Base-by-base conservation (phyloP, 2,888 invertebrate species). In the Papilio demoleus region DNA sequence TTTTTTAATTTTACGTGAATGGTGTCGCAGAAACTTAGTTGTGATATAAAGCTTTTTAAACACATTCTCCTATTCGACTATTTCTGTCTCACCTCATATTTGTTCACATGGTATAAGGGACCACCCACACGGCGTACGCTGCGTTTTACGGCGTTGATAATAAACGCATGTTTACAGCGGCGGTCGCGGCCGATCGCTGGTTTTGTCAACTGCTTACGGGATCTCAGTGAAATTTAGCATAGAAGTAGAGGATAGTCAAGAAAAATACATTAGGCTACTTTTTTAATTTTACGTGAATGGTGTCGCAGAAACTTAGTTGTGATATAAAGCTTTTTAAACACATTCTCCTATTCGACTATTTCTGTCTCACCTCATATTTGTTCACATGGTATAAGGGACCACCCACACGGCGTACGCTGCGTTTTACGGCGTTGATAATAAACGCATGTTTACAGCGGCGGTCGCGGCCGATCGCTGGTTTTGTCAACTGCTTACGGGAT, bases 111-210 rank as follows among this genome's bases (percentile, higher is more conserved):
- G 61, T 75, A 69, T 83, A 81, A 84, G 75, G 80, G 90, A 88
- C 91, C 91, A 91, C 91, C 90, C 91, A 89, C 86, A 87, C n/a
- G n/a, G n/a, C 88, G 88, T 90, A 88, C 85, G 87, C 84, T 38
- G 76, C 84, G 86, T 86, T 88, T 90, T 89, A 91, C 86, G 84
- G 82, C 77, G 76, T 76, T 81, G 84, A 85, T 89, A 89, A 89
- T 90, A 90, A 88, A 88, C 81, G 82, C 79, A 71, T 87, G 88
- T 88, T 87, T 89, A 88, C 87, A 82, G 68, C 80, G 76, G 80
- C 74, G 82, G 82, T 81, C 76, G 79, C 77, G 73, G 77, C 76
- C 73, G 47, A 50, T 50, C 75, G 74, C 77, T 77, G 79, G 70
- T 75, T 71, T 81, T 84, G 85, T 84, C 85, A 84, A 81, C 73